Evolutionary conservation across 2,113 vertebrate genomes (phyloP), one percentile per base, ranked within the genome.

Genomic region (Vidua macroura): DNA sequence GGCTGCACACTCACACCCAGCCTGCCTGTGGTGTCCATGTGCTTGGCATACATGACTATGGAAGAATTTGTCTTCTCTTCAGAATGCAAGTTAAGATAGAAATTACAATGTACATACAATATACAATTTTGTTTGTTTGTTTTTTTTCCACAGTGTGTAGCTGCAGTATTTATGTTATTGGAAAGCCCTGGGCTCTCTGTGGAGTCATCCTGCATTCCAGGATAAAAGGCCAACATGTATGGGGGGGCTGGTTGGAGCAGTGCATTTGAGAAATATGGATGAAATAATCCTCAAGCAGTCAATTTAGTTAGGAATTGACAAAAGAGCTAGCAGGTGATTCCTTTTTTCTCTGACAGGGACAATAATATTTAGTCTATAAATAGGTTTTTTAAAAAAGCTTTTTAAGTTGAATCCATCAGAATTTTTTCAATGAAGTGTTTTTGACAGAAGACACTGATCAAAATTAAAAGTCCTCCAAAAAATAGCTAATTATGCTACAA

Each of bases 301-400:
- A 27, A 82, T 69, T 93, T 87, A 73, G 92, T 89, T 87, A 69
- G 60, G 67, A 69, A 83, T 62, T 66, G 70, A 73, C 46, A 66
- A 72, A 94, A 89, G 75, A 82, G 13, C 31, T 85, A 68, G 62
- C 52, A 94, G 84, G 66, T 79, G 62, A 82, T 76, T 87, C 62
- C 66, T 92, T 76, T 75, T 23, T 86, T 95, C 81, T 89, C 55
- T 89, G 77, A 24, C 37, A 46, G 67, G 41, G 58, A 55, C 66
- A 66, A 79, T 46, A 53, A 62, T 69, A 33, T 66, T 63, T 58
- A 62, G 14, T 44, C 11, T 30, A 31, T 41, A 31, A 59, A 91
- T 60, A 68, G 27, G 18, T 44, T 64, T 75, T 89, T 27, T 10
- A 8, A 53, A 77, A 80, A 76, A 56, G 23, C 60, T 90, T 92